A percentile compares a stretch with the other conserved stretches of the same genome.
Conservation (phyloP, 2,888 invertebrate species). For the Mythimna loreyi region DNA sequence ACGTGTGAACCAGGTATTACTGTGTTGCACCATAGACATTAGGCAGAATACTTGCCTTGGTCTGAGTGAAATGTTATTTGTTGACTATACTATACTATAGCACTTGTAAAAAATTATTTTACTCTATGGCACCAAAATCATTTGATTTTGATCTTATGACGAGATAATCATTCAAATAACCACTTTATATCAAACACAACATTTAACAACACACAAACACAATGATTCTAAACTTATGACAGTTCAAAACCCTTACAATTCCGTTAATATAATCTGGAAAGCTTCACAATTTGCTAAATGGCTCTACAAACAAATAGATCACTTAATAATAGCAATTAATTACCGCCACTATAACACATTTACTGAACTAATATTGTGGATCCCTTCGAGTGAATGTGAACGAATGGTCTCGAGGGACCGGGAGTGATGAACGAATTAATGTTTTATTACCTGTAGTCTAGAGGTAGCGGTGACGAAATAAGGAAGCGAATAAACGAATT, state of each 20-base stretch:
- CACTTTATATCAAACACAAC: background rate
- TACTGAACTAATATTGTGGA: constrained; percentile 60
- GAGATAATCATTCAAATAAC: background rate
- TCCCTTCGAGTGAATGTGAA: constrained; percentile 57
- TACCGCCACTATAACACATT: constrained; percentile 54
- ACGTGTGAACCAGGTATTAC: too few relatives aligned
- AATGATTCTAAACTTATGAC: constrained; percentile 23
- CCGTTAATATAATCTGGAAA: constrained; percentile 42
- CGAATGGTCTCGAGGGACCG: constrained; percentile 66
- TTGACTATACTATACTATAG: too few relatives aligned
- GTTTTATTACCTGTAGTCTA: constrained; percentile 66
- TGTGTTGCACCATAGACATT: too few relatives aligned
- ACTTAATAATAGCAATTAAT: constrained; percentile 63
- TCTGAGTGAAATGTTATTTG: too few relatives aligned
- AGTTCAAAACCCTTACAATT: constrained; percentile 33
- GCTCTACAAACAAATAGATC: constrained; percentile 53
- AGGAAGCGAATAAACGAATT: constrained; percentile 42
- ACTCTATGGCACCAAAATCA: too few relatives aligned
- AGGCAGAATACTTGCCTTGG: too few relatives aligned
- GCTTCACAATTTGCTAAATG: constrained; percentile 37
- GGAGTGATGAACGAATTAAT: constrained; percentile 75
- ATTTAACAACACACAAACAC: background rate
- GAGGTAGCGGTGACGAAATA: constrained; percentile 47
- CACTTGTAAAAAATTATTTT: too few relatives aligned
- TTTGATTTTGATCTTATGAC: background rate